A percentile compares a stretch with the other conserved stretches of the same genome.
phyloP scores from a whole-genome alignment of 2,113 vertebrate species.

The Crypturellus undulatus region DNA sequence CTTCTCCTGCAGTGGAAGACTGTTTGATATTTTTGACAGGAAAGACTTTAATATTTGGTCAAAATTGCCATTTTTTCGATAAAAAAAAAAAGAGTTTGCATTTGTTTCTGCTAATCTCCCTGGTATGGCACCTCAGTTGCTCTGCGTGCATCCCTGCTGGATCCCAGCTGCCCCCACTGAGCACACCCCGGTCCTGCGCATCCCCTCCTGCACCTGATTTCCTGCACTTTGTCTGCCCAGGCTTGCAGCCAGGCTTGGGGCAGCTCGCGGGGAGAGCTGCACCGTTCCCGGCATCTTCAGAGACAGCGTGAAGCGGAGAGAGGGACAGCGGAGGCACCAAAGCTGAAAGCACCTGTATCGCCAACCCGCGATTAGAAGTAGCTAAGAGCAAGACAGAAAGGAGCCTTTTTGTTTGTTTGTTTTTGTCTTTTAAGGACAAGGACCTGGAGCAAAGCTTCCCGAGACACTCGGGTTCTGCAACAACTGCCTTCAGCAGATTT shows the following conservation, averaged over 20 bases:
- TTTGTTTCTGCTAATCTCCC: background rate
- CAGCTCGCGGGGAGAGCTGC: background rate
- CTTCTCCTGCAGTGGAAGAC: background rate
- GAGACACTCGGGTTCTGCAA: background rate
- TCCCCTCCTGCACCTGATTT: background rate
- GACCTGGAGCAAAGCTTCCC: background rate
- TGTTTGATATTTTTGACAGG: conserved; percentile 32
- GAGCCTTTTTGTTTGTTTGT: background rate
- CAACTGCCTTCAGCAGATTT: background rate
- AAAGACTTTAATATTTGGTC: background rate
- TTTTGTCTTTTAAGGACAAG: background rate
- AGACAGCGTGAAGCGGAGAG: background rate
- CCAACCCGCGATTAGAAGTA: background rate
- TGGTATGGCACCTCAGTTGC: background rate
- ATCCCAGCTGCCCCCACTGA: background rate
- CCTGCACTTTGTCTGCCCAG: background rate
- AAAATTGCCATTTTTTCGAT: background rate
- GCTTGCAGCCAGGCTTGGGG: background rate
- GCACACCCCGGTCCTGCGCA: accelerated
- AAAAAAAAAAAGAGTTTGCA: background rate
- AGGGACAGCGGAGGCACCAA: background rate
- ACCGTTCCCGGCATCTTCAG: background rate
- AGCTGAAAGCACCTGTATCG: background rate
- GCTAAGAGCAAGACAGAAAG: background rate
- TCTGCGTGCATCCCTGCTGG: background rate